These are phyloP conservation scores for Aplochiton taeniatus DNA, from an alignment of 2,797 vertebrate genomes.

Conservation along the genomic window DNA sequence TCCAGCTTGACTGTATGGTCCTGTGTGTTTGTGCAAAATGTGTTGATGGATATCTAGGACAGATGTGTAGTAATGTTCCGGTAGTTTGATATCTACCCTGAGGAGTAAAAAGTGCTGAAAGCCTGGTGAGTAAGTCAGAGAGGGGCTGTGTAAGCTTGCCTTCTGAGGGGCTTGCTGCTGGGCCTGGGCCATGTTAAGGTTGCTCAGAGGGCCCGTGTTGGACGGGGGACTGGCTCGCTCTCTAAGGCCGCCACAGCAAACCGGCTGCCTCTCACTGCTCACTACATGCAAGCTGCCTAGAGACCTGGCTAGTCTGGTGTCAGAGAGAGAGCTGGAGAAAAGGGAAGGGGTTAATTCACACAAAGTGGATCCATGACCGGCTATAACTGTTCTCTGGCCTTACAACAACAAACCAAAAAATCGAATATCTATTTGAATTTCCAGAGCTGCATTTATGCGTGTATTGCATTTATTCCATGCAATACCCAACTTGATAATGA, in stretches of 20 bases:
- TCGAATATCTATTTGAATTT: too few relatives aligned
- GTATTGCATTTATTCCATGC: too few relatives aligned
- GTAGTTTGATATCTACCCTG: not conserved
- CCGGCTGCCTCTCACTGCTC: constrained; percentile 66
- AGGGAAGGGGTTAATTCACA: constrained; percentile 62
- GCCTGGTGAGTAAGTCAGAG: not conserved
- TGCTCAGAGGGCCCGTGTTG: constrained; percentile 66
- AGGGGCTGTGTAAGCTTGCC: constrained; percentile 52
- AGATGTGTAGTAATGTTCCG: too few relatives aligned
- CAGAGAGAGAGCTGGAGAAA: constrained; percentile 76
- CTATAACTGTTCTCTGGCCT: constrained; percentile 56
- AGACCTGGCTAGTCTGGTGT: constrained; percentile 75
- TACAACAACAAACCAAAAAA: too few relatives aligned
- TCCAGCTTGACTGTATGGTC: too few relatives aligned
- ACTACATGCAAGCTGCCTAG: constrained; percentile 79
- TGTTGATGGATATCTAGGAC: too few relatives aligned
- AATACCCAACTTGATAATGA: too few relatives aligned
- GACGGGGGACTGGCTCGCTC: constrained; percentile 56
- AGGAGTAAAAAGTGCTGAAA: not conserved
- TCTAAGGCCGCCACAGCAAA: constrained; percentile 68
- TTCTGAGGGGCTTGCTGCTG: constrained; percentile 54
- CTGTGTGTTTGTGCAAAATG: too few relatives aligned
- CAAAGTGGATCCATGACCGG: constrained; percentile 46
- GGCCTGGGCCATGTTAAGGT: constrained; percentile 70
- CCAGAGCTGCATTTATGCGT: too few relatives aligned